Conservation (phyloP, 2,797 vertebrate species). For the Mormyrops boulengeri region DNA sequence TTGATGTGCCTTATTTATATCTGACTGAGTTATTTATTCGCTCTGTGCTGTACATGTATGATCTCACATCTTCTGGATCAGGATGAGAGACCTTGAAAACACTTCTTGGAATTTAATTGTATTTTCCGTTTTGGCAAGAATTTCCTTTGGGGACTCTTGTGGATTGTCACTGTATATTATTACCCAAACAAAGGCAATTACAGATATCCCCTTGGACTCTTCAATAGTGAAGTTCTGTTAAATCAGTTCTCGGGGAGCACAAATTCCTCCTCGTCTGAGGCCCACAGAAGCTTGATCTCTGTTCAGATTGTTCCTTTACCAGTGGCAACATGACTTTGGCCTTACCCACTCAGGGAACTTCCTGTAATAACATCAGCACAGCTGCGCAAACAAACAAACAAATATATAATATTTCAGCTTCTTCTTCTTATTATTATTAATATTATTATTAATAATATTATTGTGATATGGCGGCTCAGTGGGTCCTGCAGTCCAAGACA, state of each 20-base stretch:
- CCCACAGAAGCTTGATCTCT: neutral
- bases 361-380: neutral
- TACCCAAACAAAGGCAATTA: neutral
- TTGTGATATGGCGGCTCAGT: neutral
- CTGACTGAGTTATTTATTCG: neutral
- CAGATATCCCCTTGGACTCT: neutral
- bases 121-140: neutral
- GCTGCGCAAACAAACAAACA: neutral
- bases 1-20: neutral
- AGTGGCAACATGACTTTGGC: neutral
- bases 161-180: neutral
- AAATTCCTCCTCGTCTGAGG: neutral
- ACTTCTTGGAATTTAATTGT: neutral
- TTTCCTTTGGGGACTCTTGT: neutral
- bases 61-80: neutral
- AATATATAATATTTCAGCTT: neutral
- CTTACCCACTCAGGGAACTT: neutral
- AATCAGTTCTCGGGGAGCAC: neutral
- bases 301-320: neutral
- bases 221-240: neutral
- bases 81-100: neutral
- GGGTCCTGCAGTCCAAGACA: neutral
- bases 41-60: neutral
- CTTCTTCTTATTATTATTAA: neutral
- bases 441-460: neutral